phyloP scores from a whole-genome alignment of 2,888 invertebrate species.

The Sceliomorpha sp. region DNA sequence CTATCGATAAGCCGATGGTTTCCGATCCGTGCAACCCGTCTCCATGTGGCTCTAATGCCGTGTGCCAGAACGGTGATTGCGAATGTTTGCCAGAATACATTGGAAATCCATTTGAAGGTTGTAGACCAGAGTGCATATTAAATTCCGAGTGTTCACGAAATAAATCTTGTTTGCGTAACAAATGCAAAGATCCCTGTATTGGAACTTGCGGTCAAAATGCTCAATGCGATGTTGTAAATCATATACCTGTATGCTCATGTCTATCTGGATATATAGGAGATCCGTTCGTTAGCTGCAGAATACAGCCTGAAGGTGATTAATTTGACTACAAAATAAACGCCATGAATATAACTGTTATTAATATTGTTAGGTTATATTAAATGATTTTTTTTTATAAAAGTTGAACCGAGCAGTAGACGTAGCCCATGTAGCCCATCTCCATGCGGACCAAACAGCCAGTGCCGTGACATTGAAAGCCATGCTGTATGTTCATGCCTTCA shows the following conservation, averaged over 20 bases:
- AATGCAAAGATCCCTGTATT: slow-evolving; percentile 92
- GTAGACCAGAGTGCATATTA: slow-evolving; percentile 90
- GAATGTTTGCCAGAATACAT: slow-evolving; percentile 81
- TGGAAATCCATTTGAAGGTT: slow-evolving; percentile 84
- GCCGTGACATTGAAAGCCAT: slow-evolving; percentile 71
- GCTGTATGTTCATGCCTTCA: slow-evolving; percentile 86
- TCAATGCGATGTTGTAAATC: slow-evolving; percentile 89
- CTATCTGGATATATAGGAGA: slow-evolving; percentile 78
- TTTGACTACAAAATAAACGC: slow-evolving; percentile 1
- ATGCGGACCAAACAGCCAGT: slow-evolving; percentile 70
- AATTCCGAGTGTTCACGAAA: slow-evolving; percentile 89
- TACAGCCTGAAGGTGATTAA: slow-evolving; percentile 61
- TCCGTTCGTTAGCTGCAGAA: slow-evolving; percentile 76
- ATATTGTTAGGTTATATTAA: too few relatives aligned
- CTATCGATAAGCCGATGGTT: slow-evolving; percentile 27
- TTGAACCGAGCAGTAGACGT: slow-evolving; percentile 46
- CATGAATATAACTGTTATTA: too few relatives aligned
- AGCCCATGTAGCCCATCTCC: slow-evolving; percentile 79
- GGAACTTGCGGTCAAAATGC: slow-evolving; percentile 90
- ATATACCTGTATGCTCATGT: slow-evolving; percentile 84
- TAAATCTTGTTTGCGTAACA: slow-evolving; percentile 88
- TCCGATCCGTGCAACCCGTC: slow-evolving; percentile 82
- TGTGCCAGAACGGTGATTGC: slow-evolving; percentile 86
- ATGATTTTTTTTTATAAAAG: slow-evolving; percentile 16
- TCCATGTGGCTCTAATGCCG: slow-evolving; percentile 89